These are phyloP conservation scores for Centropus unirufus DNA, from an alignment of 2,113 vertebrate genomes.

Conservation along the genomic window DNA sequence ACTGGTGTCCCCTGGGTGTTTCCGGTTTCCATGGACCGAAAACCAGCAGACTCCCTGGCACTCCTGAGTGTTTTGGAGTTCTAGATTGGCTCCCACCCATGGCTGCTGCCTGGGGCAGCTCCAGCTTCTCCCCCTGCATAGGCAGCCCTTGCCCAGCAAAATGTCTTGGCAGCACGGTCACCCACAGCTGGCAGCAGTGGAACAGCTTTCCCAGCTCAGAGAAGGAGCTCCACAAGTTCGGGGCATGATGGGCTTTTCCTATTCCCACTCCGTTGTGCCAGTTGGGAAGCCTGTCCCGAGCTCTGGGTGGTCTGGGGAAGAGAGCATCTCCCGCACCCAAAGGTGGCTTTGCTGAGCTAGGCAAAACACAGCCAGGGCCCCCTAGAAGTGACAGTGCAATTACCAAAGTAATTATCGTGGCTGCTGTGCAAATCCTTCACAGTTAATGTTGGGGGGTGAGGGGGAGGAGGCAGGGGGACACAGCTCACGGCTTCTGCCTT, in stretches of 20 bases:
- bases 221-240: not conserved
- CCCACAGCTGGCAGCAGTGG: not conserved
- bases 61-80: not conserved
- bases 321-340: not conserved
- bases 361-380: not conserved
- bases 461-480: too few relatives aligned
- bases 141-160: not conserved
- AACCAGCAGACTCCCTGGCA: accelerated
- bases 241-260: not conserved
- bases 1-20: too few relatives aligned
- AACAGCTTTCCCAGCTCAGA: not conserved
- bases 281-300: not conserved
- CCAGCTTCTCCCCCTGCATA: not conserved
- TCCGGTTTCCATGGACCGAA: not conserved
- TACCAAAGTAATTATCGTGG: not conserved
- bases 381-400: not conserved
- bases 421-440: not conserved
- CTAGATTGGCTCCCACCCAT: not conserved
- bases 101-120: not conserved
- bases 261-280: accelerated
- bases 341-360: not conserved
- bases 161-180: not conserved
- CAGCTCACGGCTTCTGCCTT: not conserved
- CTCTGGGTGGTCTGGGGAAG: not conserved
- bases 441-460: not conserved